Evolutionary conservation across 2,888 invertebrate genomes (phyloP).

Genomic region (Bombylius discolor): DNA sequence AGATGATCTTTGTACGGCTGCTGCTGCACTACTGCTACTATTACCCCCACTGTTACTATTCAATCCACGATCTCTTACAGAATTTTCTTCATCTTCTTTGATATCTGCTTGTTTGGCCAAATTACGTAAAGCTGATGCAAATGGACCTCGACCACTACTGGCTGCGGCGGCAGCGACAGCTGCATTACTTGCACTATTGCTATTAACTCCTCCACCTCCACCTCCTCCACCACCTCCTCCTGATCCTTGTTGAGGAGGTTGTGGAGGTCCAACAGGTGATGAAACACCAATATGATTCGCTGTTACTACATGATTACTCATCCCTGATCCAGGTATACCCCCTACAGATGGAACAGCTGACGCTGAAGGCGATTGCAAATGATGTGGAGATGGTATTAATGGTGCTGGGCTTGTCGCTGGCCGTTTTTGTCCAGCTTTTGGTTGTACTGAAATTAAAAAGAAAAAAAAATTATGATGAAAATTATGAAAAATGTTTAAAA

Average conservation of each 20-base stretch:
- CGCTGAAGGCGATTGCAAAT: slow-evolving; percentile 28
- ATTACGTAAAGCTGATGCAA: slow-evolving; percentile 81
- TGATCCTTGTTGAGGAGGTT: slow-evolving; percentile 9
- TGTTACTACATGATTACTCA: slow-evolving; percentile 25
- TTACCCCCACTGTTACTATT: slow-evolving; percentile 25
- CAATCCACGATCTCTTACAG: slow-evolving; percentile 20
- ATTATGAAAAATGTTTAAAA: too few relatives aligned
- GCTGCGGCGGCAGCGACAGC: slow-evolving; percentile 16
- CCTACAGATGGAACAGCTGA: slow-evolving; percentile 15
- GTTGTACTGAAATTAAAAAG: slow-evolving; percentile 28
- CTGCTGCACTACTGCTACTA: slow-evolving; percentile 15
- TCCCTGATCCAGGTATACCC: slow-evolving; percentile 14
- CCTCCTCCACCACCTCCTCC: slow-evolving; percentile 10
- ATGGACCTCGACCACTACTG: slow-evolving; percentile 52
- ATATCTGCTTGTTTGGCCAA: slow-evolving; percentile 85
- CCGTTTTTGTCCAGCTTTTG: slow-evolving; percentile 35
- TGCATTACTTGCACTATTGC: slow-evolving; percentile 29
- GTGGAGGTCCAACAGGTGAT: slow-evolving; percentile 8
- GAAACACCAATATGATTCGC: slow-evolving; percentile 27
- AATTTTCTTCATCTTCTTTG: slow-evolving; percentile 48
- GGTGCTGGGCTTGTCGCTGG: slow-evolving; percentile 36
- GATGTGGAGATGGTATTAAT: slow-evolving; percentile 31
- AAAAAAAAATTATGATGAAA: neutral
- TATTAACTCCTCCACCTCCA: slow-evolving; percentile 22
- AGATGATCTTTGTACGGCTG: slow-evolving; percentile 10